Evolutionary conservation across 2,888 invertebrate species (phyloP).

Genomic region (Rhyacophila evoluta): DNA sequence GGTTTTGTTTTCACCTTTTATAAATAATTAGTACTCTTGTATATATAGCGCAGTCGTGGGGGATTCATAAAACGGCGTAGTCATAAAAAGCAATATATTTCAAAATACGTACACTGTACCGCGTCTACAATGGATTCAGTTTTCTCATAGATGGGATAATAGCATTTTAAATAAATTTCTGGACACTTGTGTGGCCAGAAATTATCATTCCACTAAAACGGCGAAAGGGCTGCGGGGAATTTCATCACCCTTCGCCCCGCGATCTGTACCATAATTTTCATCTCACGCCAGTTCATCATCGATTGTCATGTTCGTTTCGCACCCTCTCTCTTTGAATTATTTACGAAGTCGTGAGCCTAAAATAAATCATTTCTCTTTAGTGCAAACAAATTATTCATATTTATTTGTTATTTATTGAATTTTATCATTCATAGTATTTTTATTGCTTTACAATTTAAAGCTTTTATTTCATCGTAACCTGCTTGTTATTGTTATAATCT

Average conservation of each 20-base stretch:
- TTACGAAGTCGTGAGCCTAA: background rate
- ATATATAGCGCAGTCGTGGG: background rate
- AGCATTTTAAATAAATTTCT: background rate
- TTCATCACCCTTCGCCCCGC: background rate
- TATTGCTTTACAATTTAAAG: constrained; percentile 46
- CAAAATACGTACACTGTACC: background rate
- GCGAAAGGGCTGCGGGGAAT: background rate
- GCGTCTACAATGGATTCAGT: background rate
- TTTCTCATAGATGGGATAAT: background rate
- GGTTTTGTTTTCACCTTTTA: constrained; percentile 33
- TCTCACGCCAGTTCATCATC: background rate
- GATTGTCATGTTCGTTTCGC: background rate
- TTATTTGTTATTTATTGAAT: constrained; percentile 54
- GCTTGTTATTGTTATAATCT: constrained; percentile 51
- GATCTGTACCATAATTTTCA: background rate
- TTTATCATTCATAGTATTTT: constrained; percentile 48
- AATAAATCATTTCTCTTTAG: constrained; percentile 15
- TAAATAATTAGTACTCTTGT: constrained; percentile 11
- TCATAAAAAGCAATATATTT: constrained; percentile 10
- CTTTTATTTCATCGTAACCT: constrained; percentile 45
- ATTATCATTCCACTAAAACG: background rate
- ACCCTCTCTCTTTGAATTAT: constrained; percentile 17
- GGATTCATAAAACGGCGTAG: background rate
- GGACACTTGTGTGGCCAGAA: background rate
- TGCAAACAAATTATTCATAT: constrained; percentile 34